Base-by-base conservation (phyloP, 1,140 invertebrate species). In the Dolichoris vasculosae region DNA sequence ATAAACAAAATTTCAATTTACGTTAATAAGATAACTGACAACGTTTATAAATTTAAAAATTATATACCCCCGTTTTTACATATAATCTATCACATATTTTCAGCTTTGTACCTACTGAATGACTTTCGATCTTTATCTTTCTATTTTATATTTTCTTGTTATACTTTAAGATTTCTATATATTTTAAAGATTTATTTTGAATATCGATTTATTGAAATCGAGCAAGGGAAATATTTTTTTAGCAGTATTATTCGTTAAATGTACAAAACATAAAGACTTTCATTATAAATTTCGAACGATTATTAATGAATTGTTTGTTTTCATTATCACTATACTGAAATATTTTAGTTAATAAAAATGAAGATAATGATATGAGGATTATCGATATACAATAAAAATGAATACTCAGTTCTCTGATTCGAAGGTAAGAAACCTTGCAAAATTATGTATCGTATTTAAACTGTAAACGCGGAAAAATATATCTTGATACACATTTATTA, bases 391-490 rank as follows among this genome's bases (percentile, higher is more conserved):
- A 15, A 38, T 23, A 38, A 59, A 6, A 46, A 32, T 13, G 32
- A n/a, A 78, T 35, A 32, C 15, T 23, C 43, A 7, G 73, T 82
- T 55, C 73, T 20, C 48, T 32, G 13, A 32, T 6, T 32, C n/a
- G 15, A 59, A 35, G 51, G 6, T n/a, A 15, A n/a, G 43, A 26
- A 23, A 26, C 40, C 63, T 55, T 46, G 51, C 13, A 67, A 59
- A 51, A 64, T 46, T 51, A 77, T 77, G 9, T 30, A 51, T 63
- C 82, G 69, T 30, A 26, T 73, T 15, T 13, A 38, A 26, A 32
- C 30, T 73, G 15, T 78, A 78, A 84, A 30, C 59, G 15, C 48
- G 67, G 83, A 84, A 84, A 84, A 46, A 77, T 79, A 71, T 84
- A 84, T 43, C 67, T 48, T 32, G 43, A 23, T 6, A 30, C 43